Evolutionary conservation across 2,888 invertebrate genomes (phyloP).

Genomic region (Vanessa cardui): DNA sequence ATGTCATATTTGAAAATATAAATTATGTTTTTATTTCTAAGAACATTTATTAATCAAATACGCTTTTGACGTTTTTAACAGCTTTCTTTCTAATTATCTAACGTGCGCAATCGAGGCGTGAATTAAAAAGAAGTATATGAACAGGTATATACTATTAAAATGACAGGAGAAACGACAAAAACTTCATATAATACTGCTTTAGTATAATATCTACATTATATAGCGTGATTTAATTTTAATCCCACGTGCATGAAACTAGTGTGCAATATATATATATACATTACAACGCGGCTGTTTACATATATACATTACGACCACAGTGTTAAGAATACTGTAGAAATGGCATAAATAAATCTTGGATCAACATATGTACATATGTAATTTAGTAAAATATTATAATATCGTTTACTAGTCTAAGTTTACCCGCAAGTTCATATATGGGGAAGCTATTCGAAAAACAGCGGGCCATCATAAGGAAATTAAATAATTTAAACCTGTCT

Average conservation of each 20-base stretch:
- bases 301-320: slow-evolving; percentile 11
- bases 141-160: not conserved
- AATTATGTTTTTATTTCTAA: not conserved
- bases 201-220: not conserved
- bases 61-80: too few species aligned
- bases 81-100: too few species aligned
- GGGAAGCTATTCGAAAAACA: too few species aligned
- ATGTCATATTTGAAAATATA: not conserved
- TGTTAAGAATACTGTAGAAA: not conserved
- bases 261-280: slow-evolving; percentile 21
- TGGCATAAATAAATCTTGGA: not conserved
- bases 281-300: not conserved
- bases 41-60: not conserved
- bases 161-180: not conserved
- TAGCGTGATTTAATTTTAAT: slow-evolving; percentile 16
- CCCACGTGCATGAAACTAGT: slow-evolving; percentile 13
- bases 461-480: too few species aligned
- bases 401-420: too few species aligned
- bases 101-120: not conserved
- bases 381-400: too few species aligned
- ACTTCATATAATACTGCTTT: not conserved
- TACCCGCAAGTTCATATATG: too few species aligned
- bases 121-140: not conserved
- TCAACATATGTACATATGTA: too few species aligned
- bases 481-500: too few species aligned